Evolutionary conservation across 2,113 vertebrate species (phyloP).

Genomic region (Eonycteris spelaea): DNA sequence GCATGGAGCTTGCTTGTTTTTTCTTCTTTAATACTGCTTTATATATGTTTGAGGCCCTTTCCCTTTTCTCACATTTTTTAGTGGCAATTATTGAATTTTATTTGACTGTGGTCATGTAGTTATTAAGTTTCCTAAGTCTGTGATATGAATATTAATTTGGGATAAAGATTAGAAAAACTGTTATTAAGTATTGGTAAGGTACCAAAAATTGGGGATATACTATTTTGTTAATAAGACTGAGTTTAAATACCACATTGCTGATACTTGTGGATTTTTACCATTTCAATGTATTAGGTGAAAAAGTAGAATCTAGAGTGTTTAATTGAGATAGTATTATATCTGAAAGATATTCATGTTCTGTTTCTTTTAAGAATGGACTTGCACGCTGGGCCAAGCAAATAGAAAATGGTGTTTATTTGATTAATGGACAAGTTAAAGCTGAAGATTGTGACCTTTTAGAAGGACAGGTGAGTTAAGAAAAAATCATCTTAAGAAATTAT

Average conservation of each 20-base stretch:
- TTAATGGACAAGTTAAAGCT: constrained; percentile 88
- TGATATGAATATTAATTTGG: constrained; percentile 12
- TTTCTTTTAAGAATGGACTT: constrained; percentile 88
- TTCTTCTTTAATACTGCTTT: neutral
- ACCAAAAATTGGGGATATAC: neutral
- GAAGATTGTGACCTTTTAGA: constrained; percentile 87
- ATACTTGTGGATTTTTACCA: neutral
- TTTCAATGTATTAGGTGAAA: neutral
- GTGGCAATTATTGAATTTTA: neutral
- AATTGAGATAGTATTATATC: neutral
- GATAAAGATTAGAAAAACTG: neutral
- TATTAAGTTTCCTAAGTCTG: neutral
- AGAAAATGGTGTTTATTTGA: constrained; percentile 87
- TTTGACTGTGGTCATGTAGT: neutral
- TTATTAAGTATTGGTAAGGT: neutral
- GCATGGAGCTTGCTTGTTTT: neutral
- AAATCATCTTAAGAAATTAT: neutral
- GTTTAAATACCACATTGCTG: neutral
- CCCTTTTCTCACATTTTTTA: neutral
- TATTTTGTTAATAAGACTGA: neutral
- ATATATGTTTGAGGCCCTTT: constrained; percentile 1
- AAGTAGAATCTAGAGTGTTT: neutral
- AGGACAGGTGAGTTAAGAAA: constrained; percentile 85
- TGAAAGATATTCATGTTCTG: neutral
- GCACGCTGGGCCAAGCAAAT: constrained; percentile 90